Conservation (phyloP, 2,797 vertebrate genomes). For the Sebastolobus alascanus region DNA sequence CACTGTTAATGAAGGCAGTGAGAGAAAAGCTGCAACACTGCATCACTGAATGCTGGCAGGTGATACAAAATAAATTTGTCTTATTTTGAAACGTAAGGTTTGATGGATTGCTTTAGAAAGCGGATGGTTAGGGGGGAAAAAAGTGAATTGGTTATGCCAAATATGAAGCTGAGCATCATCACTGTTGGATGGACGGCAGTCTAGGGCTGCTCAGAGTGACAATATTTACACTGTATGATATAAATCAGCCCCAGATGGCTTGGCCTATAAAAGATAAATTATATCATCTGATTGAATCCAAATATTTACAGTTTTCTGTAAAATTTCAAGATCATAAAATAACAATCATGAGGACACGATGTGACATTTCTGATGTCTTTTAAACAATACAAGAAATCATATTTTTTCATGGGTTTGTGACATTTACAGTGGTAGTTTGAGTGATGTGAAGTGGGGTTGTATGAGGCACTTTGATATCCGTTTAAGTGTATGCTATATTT, state of each 20-base stretch:
- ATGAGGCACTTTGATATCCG: too few relatives aligned
- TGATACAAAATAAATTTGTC: not conserved
- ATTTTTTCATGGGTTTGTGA: not conserved
- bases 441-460: too few relatives aligned
- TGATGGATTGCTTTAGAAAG: not conserved
- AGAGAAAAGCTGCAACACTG: not conserved
- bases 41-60: not conserved
- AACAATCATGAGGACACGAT: not conserved
- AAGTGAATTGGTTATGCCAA: not conserved
- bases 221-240: not conserved
- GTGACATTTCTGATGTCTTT: not conserved
- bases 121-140: not conserved
- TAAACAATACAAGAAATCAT: not conserved
- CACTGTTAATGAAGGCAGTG: not conserved
- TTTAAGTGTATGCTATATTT: too few relatives aligned
- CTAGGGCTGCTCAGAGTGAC: not conserved
- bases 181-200: not conserved
- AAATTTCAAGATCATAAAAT: not conserved
- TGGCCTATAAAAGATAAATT: not conserved
- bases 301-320: not conserved
- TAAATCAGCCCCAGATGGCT: not conserved
- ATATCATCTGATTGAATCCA: not conserved
- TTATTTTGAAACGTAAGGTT: not conserved
- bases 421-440: too few relatives aligned
- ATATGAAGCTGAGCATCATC: constrained; percentile 2